These are phyloP conservation scores for Drosophila aff. DNA, from an alignment of 1,140 invertebrate species.

Conservation along the genomic window DNA sequence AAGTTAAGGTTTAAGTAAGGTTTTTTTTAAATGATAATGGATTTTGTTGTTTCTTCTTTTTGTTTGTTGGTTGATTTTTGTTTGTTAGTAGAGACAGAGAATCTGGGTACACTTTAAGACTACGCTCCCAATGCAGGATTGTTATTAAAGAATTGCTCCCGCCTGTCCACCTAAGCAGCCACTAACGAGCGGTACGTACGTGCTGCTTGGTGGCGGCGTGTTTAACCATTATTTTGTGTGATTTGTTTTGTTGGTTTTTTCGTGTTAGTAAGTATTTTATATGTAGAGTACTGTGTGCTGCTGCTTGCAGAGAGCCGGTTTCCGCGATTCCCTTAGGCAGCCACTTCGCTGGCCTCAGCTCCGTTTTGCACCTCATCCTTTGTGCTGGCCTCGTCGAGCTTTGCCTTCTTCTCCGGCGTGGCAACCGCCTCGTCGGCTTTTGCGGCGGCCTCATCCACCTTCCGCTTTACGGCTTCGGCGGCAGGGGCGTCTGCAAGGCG, in stretches of 20 bases:
- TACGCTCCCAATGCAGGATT: constrained; percentile 73
- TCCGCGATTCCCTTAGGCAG: constrained; percentile 70
- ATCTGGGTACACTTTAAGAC: constrained; percentile 73
- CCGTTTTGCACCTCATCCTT: constrained; percentile 84
- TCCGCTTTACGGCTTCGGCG: constrained; percentile 81
- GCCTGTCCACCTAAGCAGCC: constrained; percentile 11
- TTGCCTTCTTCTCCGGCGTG: constrained; percentile 84
- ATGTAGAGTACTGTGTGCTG: constrained; percentile 64
- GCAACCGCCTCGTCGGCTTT: constrained; percentile 79
- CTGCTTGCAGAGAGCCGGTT: constrained; percentile 24
- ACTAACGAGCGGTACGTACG: constrained; percentile 20
- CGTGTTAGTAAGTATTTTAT: constrained; percentile 75
- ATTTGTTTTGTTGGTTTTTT: constrained; percentile 54
- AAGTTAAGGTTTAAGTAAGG: constrained; percentile 76
- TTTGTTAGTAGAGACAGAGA: constrained; percentile 73
- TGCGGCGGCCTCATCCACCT: constrained; percentile 72
- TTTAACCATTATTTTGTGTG: constrained; percentile 42
- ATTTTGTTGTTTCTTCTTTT: constrained; percentile 55
- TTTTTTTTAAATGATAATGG: constrained; percentile 77
- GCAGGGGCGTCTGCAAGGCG: constrained; percentile 64
- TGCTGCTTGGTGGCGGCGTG: constrained; percentile 1
- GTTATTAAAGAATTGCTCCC: constrained; percentile 59
- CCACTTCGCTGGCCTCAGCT: constrained; percentile 82
- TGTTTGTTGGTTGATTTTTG: constrained; percentile 60
- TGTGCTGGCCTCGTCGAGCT: constrained; percentile 81